Evolutionary conservation across 1,140 invertebrate species (phyloP), one percentile per base, ranked within the genome.

Genomic region (Zophobas morio): DNA sequence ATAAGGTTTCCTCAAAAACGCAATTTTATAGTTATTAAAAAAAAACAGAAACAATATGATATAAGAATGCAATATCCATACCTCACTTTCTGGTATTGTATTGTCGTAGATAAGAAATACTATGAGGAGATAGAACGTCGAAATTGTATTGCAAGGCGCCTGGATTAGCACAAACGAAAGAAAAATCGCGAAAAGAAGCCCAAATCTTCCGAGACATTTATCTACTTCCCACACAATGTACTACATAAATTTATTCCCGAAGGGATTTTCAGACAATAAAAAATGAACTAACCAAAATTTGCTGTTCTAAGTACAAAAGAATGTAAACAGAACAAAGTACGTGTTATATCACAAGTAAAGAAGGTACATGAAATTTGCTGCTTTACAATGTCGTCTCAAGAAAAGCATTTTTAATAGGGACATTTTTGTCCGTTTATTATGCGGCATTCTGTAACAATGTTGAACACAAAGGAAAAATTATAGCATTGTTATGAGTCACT

Each of bases 171-270:
- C 49, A 56, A 73, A 56, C 35, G 49, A 73, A 73, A 73, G 71
- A 73, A 56, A 73, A 73, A 73, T 73, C 39, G 71, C 71, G 71
- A 56, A 37, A 72, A 72, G 46, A 73, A 73, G 71, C 56, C 71
- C 71, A 73, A 73, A 73, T 73, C 71, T 73, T 73, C 71, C 34
- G 71, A 37, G 71, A 56, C 71, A 73, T 73, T 73, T 73, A 73
- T 73, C 71, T 73, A 73, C 49, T 73, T 73, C 70, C 70, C 40
- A 51, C 70, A 72, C 70, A 72, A 72, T 72, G 70, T 42, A 73
- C 71, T 73, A 73, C 71, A 73, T 56, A 73, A 73, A 73, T 73
- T 73, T 56, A 73, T 73, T 56, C 47, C 71, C 47, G 39, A 73
- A 53, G 53, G 71, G 71, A 73, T 73, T 73, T 36, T 40, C 53